Evolutionary conservation across 2,113 vertebrate genomes (phyloP).

Genomic region (Hyla sarda): DNA sequence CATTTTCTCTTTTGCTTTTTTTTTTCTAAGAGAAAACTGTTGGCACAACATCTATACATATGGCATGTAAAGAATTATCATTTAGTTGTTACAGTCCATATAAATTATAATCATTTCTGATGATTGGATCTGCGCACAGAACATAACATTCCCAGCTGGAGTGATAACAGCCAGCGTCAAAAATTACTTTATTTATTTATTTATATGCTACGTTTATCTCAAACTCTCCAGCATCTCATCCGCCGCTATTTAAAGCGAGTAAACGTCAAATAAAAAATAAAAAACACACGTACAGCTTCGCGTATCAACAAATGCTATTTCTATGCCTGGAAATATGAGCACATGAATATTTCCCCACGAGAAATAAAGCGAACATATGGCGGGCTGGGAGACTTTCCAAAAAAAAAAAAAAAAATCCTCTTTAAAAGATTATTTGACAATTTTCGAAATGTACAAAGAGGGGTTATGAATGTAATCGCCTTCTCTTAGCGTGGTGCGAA

Average conservation of each 20-base stretch:
- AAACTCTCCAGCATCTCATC: not conserved
- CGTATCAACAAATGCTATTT: constrained; percentile 29
- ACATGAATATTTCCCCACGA: constrained; percentile 3
- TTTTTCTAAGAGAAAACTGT: not conserved
- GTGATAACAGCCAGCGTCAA: not conserved
- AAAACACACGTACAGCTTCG: constrained; percentile 4
- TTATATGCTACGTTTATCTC: not conserved
- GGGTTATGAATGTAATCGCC: constrained; percentile 18
- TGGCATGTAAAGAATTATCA: not conserved
- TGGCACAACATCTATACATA: not conserved
- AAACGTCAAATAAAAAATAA: not conserved
- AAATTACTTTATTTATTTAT: not conserved
- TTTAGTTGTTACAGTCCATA: constrained; percentile 1
- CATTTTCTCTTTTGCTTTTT: not conserved
- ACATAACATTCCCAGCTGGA: constrained; percentile 17
- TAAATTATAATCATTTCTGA: constrained; percentile 1
- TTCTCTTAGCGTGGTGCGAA: constrained; percentile 13
- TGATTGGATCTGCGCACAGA: not conserved
- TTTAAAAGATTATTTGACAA: constrained; percentile 46
- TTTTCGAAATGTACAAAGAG: constrained; percentile 37
- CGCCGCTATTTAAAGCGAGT: constrained; percentile 9
- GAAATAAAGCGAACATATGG: constrained; percentile 40
- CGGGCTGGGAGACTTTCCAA: constrained; percentile 43
- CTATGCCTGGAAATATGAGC: not conserved
- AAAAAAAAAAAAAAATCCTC: no score